Evolutionary conservation across 2,797 vertebrate genomes (phyloP).

Genomic region (Rhynchonycteris naso): DNA sequence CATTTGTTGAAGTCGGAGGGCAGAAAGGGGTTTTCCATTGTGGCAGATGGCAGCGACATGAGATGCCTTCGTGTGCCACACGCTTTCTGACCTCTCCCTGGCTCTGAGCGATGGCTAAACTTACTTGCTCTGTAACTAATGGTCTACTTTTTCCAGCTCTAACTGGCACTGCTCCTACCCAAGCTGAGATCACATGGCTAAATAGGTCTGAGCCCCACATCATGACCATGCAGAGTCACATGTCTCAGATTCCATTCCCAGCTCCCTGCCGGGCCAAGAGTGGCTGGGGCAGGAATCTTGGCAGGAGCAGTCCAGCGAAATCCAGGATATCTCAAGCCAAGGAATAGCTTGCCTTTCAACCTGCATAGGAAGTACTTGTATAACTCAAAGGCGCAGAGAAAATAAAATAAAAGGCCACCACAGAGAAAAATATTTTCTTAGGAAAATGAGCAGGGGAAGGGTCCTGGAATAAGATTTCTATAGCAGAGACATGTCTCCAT

Average conservation of each 20-base stretch:
- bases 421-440: not conserved
- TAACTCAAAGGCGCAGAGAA: not conserved
- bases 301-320: not conserved
- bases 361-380: not conserved
- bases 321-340: not conserved
- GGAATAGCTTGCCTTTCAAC: not conserved
- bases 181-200: constrained; percentile 51
- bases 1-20: not conserved
- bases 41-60: not conserved
- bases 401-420: not conserved
- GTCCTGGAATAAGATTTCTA: not conserved
- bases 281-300: not conserved
- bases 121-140: constrained; percentile 31
- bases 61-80: not conserved
- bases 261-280: not conserved
- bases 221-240: not conserved
- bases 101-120: not conserved
- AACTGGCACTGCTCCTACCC: constrained; percentile 41
- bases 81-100: not conserved
- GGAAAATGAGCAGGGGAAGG: not conserved
- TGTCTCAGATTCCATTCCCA: constrained; percentile 65
- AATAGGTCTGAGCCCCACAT: constrained; percentile 8
- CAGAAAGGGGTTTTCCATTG: not conserved
- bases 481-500: not conserved
- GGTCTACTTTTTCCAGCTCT: constrained; percentile 60